Evolutionary conservation across 2,888 invertebrate species (phyloP).

Genomic region (Norana najaformis): DNA sequence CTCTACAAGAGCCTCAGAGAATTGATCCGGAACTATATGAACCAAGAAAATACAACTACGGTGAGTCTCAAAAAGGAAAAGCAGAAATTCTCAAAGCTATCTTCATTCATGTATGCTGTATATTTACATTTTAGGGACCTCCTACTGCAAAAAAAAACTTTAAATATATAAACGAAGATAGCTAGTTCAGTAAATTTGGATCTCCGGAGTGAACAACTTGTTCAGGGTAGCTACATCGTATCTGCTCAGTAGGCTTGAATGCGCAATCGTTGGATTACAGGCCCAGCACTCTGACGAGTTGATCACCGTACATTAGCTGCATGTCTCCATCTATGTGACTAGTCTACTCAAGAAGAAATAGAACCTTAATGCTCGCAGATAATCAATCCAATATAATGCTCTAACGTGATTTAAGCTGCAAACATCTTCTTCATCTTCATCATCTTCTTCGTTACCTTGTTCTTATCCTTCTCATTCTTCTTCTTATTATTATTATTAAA

Average conservation of each 20-base stretch:
- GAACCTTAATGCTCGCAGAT: no score
- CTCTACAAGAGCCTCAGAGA: conserved; percentile 28
- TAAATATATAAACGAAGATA: no score
- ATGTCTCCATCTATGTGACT: no score
- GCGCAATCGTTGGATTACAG: background rate
- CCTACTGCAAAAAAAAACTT: no score
- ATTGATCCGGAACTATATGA: background rate
- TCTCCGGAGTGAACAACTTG: background rate
- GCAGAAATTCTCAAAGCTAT: background rate
- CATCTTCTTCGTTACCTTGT: no score
- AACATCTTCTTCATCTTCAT: no score
- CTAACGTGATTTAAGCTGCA: no score
- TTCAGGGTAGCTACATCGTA: background rate
- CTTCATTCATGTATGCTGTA: no score
- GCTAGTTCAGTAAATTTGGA: background rate
- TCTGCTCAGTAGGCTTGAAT: background rate
- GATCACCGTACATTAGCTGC: background rate
- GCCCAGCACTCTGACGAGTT: background rate
- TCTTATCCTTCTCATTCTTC: background rate
- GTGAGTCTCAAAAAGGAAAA: background rate
- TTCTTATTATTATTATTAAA: background rate
- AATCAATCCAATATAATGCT: no score
- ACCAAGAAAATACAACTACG: background rate
- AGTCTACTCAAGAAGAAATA: no score
- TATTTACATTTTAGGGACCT: no score